Conservation (phyloP, 2,797 vertebrate species). For the Sebastolobus alascanus region DNA sequence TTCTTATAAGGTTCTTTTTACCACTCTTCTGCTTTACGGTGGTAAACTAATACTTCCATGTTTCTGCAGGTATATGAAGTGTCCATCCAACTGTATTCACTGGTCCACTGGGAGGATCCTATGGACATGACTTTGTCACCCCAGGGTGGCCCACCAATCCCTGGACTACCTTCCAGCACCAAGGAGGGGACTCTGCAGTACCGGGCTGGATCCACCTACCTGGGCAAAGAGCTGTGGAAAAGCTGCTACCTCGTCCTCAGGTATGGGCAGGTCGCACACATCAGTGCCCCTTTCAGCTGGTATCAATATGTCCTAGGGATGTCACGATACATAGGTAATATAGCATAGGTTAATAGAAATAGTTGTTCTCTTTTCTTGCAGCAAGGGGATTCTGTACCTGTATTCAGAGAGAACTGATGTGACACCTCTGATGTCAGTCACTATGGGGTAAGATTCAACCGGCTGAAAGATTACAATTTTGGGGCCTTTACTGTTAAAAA, state of each 20-base stretch:
- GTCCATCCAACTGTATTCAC: slow-evolving; percentile 90
- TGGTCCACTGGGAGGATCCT: slow-evolving; percentile 98
- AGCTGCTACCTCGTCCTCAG: slow-evolving; percentile 95
- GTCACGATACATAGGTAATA: too few relatives aligned
- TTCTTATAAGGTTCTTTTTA: neutral
- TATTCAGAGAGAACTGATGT: slow-evolving; percentile 93
- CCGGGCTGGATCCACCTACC: slow-evolving; percentile 91
- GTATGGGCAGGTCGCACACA: slow-evolving; percentile 68
- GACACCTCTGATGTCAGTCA: slow-evolving; percentile 92
- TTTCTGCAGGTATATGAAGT: slow-evolving; percentile 87
- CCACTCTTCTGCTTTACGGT: neutral
- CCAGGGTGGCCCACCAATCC: slow-evolving; percentile 59
- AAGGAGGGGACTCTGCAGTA: slow-evolving; percentile 94
- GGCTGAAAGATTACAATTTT: neutral
- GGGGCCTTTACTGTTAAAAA: neutral
- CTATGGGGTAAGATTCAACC: slow-evolving; percentile 91
- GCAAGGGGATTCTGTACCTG: slow-evolving; percentile 94
- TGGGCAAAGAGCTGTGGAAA: slow-evolving; percentile 97
- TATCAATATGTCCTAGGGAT: neutral
- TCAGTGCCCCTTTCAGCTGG: neutral
- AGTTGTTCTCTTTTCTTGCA: slow-evolving; percentile 65
- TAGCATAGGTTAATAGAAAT: neutral
- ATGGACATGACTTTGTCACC: slow-evolving; percentile 87
- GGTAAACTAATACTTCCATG: neutral
- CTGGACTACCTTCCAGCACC: slow-evolving; percentile 67